Conservation (phyloP, 2,888 invertebrate species). For the Pycnomerus fuliginosus region DNA sequence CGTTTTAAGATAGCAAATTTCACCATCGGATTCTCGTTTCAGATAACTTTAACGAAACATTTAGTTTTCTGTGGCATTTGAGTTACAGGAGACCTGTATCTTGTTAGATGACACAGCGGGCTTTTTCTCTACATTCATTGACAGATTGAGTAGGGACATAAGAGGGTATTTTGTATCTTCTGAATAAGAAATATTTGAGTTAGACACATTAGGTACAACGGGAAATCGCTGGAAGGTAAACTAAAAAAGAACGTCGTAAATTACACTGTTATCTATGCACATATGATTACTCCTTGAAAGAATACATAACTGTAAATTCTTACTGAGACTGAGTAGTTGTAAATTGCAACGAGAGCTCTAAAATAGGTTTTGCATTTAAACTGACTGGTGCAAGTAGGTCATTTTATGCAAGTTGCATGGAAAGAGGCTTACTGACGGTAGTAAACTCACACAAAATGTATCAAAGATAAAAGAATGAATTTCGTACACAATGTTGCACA, state of each 20-base stretch:
- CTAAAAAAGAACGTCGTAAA: no score
- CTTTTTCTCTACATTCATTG: background rate
- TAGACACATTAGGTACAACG: no score
- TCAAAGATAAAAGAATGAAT: conserved; percentile 20
- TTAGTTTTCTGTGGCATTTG: background rate
- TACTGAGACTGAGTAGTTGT: no score
- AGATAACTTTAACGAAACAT: no score
- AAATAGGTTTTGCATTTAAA: conserved; percentile 3
- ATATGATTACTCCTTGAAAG: no score
- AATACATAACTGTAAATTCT: no score
- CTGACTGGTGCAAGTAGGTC: conserved; percentile 1
- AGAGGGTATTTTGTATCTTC: background rate
- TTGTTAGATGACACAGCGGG: background rate
- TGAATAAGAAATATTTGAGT: no score
- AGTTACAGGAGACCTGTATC: background rate
- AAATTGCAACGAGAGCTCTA: background rate
- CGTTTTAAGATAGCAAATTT: conserved; percentile 2
- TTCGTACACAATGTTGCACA: conserved; percentile 19
- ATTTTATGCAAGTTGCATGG: conserved; percentile 10
- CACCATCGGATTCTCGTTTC: no score
- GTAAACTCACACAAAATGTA: conserved; percentile 20
- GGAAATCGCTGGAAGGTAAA: no score
- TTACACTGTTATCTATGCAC: no score
- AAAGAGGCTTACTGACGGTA: conserved; percentile 12
- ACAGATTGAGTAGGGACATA: background rate